Conservation (phyloP, 2,888 invertebrate species). For the Drosophila mimetica region DNA sequence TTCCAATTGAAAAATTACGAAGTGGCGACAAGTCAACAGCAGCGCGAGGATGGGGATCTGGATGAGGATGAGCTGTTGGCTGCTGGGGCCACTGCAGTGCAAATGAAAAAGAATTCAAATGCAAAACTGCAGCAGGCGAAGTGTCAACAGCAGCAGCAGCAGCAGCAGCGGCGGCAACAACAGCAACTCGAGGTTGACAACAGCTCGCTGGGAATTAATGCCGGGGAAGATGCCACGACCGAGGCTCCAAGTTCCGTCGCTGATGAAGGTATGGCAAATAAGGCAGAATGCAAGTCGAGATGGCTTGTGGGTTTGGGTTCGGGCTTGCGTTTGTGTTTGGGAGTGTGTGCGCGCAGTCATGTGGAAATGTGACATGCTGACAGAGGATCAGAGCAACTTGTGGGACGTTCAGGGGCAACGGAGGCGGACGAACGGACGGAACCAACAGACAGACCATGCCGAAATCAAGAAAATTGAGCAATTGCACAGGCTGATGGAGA, state of each 20-base stretch:
- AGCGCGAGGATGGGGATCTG: conserved; percentile 31
- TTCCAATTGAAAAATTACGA: conserved; percentile 84
- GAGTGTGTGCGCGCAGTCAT: conserved; percentile 60
- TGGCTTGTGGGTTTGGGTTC: conserved; percentile 24
- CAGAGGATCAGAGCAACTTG: conserved; percentile 37
- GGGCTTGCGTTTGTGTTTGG: conserved; percentile 1
- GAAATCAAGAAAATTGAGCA: conserved; percentile 78
- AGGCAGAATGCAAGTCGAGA: conserved; percentile 54
- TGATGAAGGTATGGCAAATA: conserved; percentile 82
- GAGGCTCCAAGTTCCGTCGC: conserved; percentile 66
- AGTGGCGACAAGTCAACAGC: conserved; percentile 70
- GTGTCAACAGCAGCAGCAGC: conserved; percentile 56
- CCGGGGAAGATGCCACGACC: conserved; percentile 58
- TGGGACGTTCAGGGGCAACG: background rate
- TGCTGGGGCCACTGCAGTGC: conserved; percentile 65
- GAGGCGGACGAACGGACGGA: conserved; percentile 14
- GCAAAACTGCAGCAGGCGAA: conserved; percentile 70
- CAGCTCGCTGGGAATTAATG: conserved; percentile 73
- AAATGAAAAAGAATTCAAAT: conserved; percentile 67
- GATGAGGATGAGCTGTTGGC: conserved; percentile 8
- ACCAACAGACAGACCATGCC: conserved; percentile 53
- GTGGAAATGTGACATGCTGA: conserved; percentile 62
- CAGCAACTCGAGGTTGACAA: conserved; percentile 43
- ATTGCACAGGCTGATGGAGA: conserved; percentile 55
- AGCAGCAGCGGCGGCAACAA: conserved; percentile 28